Evolutionary conservation across 1,140 invertebrate genomes (phyloP), one percentile per base, ranked within the genome.

Genomic region (Caenorhabditis latens): DNA sequence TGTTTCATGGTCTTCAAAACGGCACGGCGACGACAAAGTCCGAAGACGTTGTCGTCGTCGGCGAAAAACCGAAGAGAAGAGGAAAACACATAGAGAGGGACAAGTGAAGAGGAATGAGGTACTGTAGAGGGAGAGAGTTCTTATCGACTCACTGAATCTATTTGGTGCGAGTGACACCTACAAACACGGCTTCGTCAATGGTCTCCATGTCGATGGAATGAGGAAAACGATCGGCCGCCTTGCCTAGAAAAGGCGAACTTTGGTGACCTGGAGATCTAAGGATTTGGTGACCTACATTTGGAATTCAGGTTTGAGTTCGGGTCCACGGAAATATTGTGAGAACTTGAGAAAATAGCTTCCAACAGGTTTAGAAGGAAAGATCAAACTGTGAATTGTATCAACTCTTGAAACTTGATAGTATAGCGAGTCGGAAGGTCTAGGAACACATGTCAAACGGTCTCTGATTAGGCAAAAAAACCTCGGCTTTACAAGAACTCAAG

Each of bases 1-100:
- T 79, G 71, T 79, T 79, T 79, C 71, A 79, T 79, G 71, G 71
- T 79, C 71, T 79, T 79, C 71, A 79, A 53, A 79, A 43, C 42
- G 61, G 65, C 42, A 40, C 40, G 42, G 32, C 32, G 32, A 32
- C 24, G 63, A 40, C 63, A 11, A 79, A 42, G 65, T 71, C 71
- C 71, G 46, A 19, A 11, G 71, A 14, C 13, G 71, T 50, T 46
- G 46, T 50, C 71, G 40, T 7, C 71, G 19, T 79, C 65, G 40
- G 21, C 65, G 43, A n/a, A 19, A 19, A 32, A 14, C 9, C 40
- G 46, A 43, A 50, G 14, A 79, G 46, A 50, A 79, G 71, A 79
- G 46, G 71, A 71, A 71, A 43, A 71, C 67, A 71, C 43, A 71
- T 71, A 11, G 24, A 67, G 24, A 42, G 6, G 5, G 5, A 9